Base-by-base conservation (phyloP, 1,140 invertebrate genomes). In the Brachionus koreanus region DNA sequence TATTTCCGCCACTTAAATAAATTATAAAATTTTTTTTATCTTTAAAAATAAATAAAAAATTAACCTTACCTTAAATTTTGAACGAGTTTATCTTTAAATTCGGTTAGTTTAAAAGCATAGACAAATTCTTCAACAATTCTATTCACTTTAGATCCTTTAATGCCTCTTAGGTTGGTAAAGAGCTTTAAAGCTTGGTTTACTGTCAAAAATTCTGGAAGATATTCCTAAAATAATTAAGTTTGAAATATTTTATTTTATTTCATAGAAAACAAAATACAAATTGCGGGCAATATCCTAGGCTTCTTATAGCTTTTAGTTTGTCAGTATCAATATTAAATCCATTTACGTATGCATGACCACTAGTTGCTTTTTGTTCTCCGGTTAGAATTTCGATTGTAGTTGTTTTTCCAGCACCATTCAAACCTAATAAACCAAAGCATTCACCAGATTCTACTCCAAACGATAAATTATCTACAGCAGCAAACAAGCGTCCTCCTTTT, bases 401-500 rank as follows among this genome's bases (percentile, higher is more conserved):
- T 3, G 94, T 95, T 89, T 97, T 97, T 4, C 95, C 95, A 5
- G 95, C 94, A 0, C 95, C 95, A 85, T 93, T 93, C 0, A 93
- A 90, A 25, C 94, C 94, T 2, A 95, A 85, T 19, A 95, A 88
- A 3, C 82, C 82, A 39, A 82, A 82, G 25, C 82, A 82, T 82
- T 82, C 65, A 25, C 35, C 35, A n/a, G 63, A 67, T 61, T 42
- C 10, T 5, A 82, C 67, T 23, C 63, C 67, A 2, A 82, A 72
- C 1, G 43, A 39, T 19, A 82, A n/a, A 37, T 75, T 35, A 75
- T 82, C 69, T 42, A 82, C 82, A 49, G 82, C 82, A 94, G 57
- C 57, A 52, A 79, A 79, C 3, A 10, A 10, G 13, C 25, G 76
- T 25, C 76, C 49, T 3, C 19, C 39, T 42, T 79, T 79, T 61